Percentiles rank a stretch among this genome's conserved stretches.
Evolutionary conservation across 2,113 vertebrate genomes (phyloP).

Genomic region (Poeciliopsis retropinna): DNA sequence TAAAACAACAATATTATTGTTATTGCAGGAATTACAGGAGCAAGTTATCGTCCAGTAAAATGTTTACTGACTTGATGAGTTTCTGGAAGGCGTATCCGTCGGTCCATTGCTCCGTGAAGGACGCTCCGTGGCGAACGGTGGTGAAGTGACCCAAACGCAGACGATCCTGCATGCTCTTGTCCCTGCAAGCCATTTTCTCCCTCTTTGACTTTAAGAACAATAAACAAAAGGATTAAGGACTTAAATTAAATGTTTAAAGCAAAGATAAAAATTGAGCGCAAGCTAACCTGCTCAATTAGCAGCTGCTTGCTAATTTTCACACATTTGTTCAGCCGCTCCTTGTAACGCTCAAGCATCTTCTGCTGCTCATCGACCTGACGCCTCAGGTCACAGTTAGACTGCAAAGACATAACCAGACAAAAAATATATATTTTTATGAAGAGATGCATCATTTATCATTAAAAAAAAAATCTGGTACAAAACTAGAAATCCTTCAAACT

Average conservation of each 20-base stretch:
- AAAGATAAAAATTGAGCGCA: not conserved
- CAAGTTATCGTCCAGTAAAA: no score
- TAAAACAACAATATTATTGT: no score
- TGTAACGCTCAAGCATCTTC: slow-evolving; percentile 94
- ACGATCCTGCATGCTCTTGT: slow-evolving; percentile 97
- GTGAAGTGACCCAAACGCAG: slow-evolving; percentile 94
- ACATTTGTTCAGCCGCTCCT: slow-evolving; percentile 95
- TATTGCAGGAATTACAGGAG: no score
- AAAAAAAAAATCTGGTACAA: not conserved
- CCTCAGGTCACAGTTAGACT: slow-evolving; percentile 95
- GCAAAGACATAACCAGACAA: slow-evolving; percentile 21
- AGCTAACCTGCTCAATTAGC: slow-evolving; percentile 92
- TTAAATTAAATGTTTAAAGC: not conserved
- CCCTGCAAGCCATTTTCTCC: slow-evolving; percentile 93
- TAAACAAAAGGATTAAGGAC: not conserved
- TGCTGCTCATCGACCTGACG: slow-evolving; percentile 95
- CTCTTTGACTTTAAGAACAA: slow-evolving; percentile 86
- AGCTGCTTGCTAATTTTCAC: slow-evolving; percentile 97
- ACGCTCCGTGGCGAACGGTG: slow-evolving; percentile 92
- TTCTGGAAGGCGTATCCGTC: slow-evolving; percentile 97
- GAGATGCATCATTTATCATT: no score
- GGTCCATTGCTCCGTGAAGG: slow-evolving; percentile 96
- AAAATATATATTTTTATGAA: not conserved
- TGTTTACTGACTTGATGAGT: slow-evolving; percentile 90
- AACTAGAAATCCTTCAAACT: no score